phyloP scores from a whole-genome alignment of 2,888 invertebrate species.

The Amiota mariae region DNA sequence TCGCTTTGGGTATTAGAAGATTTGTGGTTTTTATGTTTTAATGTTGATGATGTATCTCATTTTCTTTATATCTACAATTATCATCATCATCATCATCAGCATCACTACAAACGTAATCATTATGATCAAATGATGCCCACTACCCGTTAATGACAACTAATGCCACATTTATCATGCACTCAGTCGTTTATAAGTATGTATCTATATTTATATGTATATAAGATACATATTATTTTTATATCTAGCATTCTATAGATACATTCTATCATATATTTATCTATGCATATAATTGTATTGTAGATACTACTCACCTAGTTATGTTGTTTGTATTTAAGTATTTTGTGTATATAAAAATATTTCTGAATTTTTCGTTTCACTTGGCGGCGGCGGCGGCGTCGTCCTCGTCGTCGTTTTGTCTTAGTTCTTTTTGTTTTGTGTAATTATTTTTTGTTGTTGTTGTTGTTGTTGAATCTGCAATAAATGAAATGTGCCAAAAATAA shows the following conservation, averaged over 20 bases:
- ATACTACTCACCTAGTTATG: slow-evolving; percentile 23
- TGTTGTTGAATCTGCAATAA: slow-evolving; percentile 47
- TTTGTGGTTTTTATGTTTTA: slow-evolving; percentile 6
- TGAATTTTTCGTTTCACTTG: slow-evolving; percentile 10
- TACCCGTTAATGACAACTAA: slow-evolving; percentile 22
- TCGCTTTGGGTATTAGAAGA: neutral
- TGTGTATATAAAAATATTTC: neutral
- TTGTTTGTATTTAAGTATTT: neutral
- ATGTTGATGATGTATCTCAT: neutral
- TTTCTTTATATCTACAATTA: neutral
- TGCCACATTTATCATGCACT: slow-evolving; percentile 26
- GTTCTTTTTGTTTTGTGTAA: no score
- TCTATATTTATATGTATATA: neutral
- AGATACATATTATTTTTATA: no score
- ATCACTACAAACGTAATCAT: neutral
- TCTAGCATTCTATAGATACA: slow-evolving; percentile 10
- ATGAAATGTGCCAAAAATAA: slow-evolving; percentile 28
- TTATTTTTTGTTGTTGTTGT: slow-evolving; percentile 6
- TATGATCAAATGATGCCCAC: neutral
- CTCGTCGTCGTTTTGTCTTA: neutral
- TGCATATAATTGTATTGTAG: neutral
- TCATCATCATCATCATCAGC: neutral
- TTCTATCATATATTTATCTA: neutral
- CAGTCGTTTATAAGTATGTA: neutral
- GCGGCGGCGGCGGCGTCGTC: neutral